phyloP scores from a whole-genome alignment of 2,888 invertebrate species.

The Lapara coniferarum region DNA sequence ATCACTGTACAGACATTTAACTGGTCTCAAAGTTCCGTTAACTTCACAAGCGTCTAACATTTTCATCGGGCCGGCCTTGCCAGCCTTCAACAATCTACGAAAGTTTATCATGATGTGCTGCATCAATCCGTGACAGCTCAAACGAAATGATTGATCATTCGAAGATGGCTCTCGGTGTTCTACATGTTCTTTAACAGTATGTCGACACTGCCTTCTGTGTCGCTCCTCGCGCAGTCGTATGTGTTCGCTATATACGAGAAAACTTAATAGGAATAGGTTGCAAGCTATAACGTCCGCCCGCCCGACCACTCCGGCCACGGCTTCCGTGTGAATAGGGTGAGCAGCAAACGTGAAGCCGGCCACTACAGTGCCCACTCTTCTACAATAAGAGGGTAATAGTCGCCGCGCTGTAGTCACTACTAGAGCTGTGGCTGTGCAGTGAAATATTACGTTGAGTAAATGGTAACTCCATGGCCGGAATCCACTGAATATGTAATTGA shows the following conservation, averaged over 20 bases:
- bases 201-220: constrained; percentile 67
- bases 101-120: constrained; percentile 76
- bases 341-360: constrained; percentile 95
- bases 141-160: constrained; percentile 67
- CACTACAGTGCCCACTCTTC: constrained; percentile 87
- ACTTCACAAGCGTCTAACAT: constrained; percentile 68
- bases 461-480: constrained; percentile 93
- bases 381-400: constrained; percentile 85
- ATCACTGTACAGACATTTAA: constrained; percentile 71
- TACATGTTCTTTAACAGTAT: constrained; percentile 59
- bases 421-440: constrained; percentile 92
- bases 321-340: constrained; percentile 98
- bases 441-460: constrained; percentile 92
- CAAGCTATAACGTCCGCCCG: constrained; percentile 97
- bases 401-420: constrained; percentile 90
- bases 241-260: constrained; percentile 93
- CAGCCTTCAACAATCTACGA: constrained; percentile 68
- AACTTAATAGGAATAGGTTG: constrained; percentile 93
- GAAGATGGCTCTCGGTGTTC: constrained; percentile 55
- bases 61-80: constrained; percentile 71
- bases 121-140: constrained; percentile 74
- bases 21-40: constrained; percentile 62
- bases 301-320: constrained; percentile 97
- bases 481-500: constrained; percentile 91
- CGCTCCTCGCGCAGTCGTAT: constrained; percentile 85